phyloP scores from a whole-genome alignment of 2,888 invertebrate genomes.

The Rhagium mordax region DNA sequence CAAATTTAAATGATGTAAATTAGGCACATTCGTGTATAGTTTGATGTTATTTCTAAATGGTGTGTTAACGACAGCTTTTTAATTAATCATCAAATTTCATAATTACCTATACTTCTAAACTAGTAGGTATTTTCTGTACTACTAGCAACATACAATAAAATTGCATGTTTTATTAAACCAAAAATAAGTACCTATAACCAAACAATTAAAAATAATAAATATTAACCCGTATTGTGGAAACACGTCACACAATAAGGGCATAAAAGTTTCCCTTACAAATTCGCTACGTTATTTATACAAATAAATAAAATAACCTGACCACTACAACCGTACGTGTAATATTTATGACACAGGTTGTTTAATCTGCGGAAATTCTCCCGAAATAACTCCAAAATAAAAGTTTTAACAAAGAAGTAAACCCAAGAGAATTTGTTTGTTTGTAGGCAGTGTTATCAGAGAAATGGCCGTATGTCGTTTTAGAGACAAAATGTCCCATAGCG shows the following conservation, averaged over 20 bases:
- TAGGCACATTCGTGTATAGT: too few species aligned
- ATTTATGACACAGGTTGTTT: slow-evolving; percentile 12
- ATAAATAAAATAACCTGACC: background rate
- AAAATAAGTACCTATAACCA: too few species aligned
- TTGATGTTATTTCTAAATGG: too few species aligned
- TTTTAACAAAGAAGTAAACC: slow-evolving; percentile 7
- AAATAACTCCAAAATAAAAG: slow-evolving; percentile 7
- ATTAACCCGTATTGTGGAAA: too few species aligned
- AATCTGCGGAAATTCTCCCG: background rate
- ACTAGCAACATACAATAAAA: too few species aligned
- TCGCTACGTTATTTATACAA: background rate
- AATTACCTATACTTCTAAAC: too few species aligned
- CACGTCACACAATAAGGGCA: background rate
- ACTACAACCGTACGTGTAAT: background rate
- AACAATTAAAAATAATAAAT: too few species aligned
- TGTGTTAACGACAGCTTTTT: too few species aligned
- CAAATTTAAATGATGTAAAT: too few species aligned
- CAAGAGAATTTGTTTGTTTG: background rate
- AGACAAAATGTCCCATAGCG: slow-evolving; percentile 30
- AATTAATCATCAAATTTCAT: too few species aligned
- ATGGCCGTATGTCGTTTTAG: background rate
- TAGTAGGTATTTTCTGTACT: too few species aligned
- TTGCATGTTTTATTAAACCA: too few species aligned
- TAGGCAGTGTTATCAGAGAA: background rate
- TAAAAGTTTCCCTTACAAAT: background rate